Evolutionary conservation across 1,140 invertebrate genomes (phyloP).

Genomic region (Hyphantria cunea): DNA sequence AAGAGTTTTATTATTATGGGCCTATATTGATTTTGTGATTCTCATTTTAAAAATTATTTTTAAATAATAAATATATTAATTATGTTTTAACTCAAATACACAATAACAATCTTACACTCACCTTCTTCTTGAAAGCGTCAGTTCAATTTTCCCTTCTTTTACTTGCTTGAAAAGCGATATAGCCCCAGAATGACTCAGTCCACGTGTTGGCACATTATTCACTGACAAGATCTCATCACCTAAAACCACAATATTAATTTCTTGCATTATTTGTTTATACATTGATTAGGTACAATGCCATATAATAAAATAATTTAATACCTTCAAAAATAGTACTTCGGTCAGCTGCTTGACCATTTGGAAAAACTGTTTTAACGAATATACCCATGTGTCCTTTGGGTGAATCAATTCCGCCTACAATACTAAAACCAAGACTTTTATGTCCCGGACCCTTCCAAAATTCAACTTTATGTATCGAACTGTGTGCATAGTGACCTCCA

Average conservation of each 20-base stretch:
- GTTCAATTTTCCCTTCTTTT: constrained; percentile 91
- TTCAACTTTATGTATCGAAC: constrained; percentile 70
- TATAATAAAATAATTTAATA: constrained; percentile 61
- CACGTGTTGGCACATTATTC: constrained; percentile 91
- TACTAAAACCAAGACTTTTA: constrained; percentile 95
- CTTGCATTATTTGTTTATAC: too few relatives aligned
- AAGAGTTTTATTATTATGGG: too few relatives aligned
- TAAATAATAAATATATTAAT: too few relatives aligned
- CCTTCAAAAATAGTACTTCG: constrained; percentile 92
- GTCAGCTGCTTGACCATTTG: constrained; percentile 93
- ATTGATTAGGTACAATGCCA: too few relatives aligned
- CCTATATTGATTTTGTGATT: too few relatives aligned
- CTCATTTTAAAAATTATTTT: too few relatives aligned
- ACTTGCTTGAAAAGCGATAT: constrained; percentile 95
- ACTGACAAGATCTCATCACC: constrained; percentile 96
- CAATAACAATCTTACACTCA: constrained; percentile 37
- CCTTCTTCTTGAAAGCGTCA: constrained; percentile 90
- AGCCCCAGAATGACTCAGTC: constrained; percentile 93
- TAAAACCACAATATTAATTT: constrained; percentile 68
- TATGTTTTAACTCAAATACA: too few relatives aligned
- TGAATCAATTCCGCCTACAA: constrained; percentile 94
- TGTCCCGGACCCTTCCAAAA: constrained; percentile 92
- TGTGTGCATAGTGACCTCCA: constrained; percentile 49
- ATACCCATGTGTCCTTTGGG: constrained; percentile 95
- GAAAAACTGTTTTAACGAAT: constrained; percentile 95